Base-by-base conservation (phyloP, 2,888 invertebrate species). In the Chymomyza caudatula region DNA sequence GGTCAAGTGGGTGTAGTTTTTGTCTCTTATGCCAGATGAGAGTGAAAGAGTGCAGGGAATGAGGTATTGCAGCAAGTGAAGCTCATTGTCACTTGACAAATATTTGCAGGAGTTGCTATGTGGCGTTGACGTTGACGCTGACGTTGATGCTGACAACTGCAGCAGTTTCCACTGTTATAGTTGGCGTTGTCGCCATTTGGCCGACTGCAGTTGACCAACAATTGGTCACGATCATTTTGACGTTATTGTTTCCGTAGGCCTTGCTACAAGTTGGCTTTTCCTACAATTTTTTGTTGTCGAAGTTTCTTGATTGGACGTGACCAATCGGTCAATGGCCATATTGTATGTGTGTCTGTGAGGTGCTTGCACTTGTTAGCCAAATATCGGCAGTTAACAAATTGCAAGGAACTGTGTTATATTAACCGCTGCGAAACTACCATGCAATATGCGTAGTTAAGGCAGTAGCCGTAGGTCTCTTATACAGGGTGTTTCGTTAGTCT, bases 191-290 rank as follows among this genome's bases (percentile, higher is more conserved):
- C 11, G 62, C 19, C 19, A 19, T 15, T 47, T 17, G 47, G 56
- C 57, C 67, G 15, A 61, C 63, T 67, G 51, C 47, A 47, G 3
- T 55, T 60, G 67, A 44, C 37, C 63, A 77, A 69, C 80, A 82
- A 79, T 85, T 85, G 85, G 84, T 77, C 80, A 80, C 85, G 80
- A 80, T 80, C 85, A 80, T 69, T 77, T 83, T 73, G 85, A 56
- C 60, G 68, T 83, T 77, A 78, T 84, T 77, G 85, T 75, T 77
- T 77, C 71, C 60, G 53, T 42, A 47, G 47, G 47, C 47, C 5
- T 55, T 15, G 19, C 43, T 58, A 57, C 67, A 11, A 29, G 29
- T 57, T 20, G 22, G 19, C 22, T 19, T 11, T 47, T 29, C 23
- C 3, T 47, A n/a, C 49, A 22, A 4, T 54, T 56, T n/a, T 25